A percentile compares a stretch with the other conserved stretches of the same genome.
These are phyloP conservation scores for Dreissena polymorpha DNA, from an alignment of 1,140 invertebrate species.

Conservation along the genomic window DNA sequence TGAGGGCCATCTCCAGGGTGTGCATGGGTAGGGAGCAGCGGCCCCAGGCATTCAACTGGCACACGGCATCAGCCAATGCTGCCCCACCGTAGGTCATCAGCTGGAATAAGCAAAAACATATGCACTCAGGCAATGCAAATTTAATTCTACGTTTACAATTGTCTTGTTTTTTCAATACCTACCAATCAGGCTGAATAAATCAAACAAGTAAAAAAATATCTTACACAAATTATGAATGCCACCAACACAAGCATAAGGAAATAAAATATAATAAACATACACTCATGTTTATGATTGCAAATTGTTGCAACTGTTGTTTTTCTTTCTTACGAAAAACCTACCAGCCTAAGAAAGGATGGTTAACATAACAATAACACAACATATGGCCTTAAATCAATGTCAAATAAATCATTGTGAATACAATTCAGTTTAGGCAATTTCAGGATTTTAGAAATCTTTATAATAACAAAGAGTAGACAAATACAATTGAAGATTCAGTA, in stretches of 20 bases:
- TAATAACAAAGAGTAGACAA: no score
- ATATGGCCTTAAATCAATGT: no score
- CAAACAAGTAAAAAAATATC: background rate
- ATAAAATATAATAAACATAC: no score
- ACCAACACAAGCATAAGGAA: background rate
- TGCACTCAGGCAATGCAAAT: background rate
- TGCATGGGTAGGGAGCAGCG: slow-evolving; percentile 73
- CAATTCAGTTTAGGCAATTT: no score
- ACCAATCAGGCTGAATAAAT: background rate
- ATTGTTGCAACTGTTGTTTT: no score
- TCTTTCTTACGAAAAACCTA: no score
- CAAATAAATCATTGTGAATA: no score
- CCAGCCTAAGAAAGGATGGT: no score
- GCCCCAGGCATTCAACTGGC: slow-evolving; percentile 75
- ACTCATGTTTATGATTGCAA: no score
- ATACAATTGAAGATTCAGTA: no score
- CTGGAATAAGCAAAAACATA: slow-evolving; percentile 54
- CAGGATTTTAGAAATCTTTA: no score
- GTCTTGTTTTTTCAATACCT: background rate
- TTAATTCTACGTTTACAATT: background rate
- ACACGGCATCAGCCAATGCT: slow-evolving; percentile 68
- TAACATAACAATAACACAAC: no score
- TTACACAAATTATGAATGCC: background rate
- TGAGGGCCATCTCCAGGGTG: slow-evolving; percentile 73
- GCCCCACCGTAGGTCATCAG: slow-evolving; percentile 76